phyloP scores from a whole-genome alignment of 2,888 invertebrate species.

The Meandrusa payeni region DNA sequence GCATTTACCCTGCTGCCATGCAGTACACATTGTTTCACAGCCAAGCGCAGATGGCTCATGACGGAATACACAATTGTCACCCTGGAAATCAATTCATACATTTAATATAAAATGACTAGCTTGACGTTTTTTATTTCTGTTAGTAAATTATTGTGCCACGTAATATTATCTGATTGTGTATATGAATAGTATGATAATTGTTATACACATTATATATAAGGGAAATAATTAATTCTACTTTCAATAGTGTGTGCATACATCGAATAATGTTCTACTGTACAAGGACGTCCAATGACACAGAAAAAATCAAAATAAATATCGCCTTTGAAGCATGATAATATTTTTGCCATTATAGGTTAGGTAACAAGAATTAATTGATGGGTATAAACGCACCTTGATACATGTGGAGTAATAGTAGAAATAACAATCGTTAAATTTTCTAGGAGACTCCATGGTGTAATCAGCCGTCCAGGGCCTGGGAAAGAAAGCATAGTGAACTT shows the following conservation, averaged over 20 bases:
- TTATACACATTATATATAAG: no score
- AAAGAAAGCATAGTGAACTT: constrained; percentile 39
- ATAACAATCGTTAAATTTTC: constrained; percentile 92
- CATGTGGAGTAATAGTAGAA: constrained; percentile 94
- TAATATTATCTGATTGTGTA: no score
- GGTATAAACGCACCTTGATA: constrained; percentile 83
- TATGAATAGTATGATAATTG: no score
- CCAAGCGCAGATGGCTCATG: constrained; percentile 92
- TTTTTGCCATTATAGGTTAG: constrained; percentile 10
- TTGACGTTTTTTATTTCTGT: no score
- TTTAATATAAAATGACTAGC: no score
- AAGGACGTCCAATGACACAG: constrained; percentile 15
- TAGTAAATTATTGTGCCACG: no score
- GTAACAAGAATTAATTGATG: constrained; percentile 18
- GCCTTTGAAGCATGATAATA: constrained; percentile 1
- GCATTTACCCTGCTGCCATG: constrained; percentile 92
- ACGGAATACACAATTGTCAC: constrained; percentile 89
- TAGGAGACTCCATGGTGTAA: constrained; percentile 84
- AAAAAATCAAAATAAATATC: constrained; percentile 1
- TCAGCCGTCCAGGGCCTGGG: constrained; percentile 63
- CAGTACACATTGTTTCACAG: constrained; percentile 89
- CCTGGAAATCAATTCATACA: constrained; percentile 82
- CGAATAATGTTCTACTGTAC: no score
- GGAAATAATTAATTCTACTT: no score
- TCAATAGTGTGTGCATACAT: no score